Percentiles rank a stretch among this genome's conserved stretches.
phyloP scores from a whole-genome alignment of 2,113 vertebrate genomes.

The Philantomba maxwellii region DNA sequence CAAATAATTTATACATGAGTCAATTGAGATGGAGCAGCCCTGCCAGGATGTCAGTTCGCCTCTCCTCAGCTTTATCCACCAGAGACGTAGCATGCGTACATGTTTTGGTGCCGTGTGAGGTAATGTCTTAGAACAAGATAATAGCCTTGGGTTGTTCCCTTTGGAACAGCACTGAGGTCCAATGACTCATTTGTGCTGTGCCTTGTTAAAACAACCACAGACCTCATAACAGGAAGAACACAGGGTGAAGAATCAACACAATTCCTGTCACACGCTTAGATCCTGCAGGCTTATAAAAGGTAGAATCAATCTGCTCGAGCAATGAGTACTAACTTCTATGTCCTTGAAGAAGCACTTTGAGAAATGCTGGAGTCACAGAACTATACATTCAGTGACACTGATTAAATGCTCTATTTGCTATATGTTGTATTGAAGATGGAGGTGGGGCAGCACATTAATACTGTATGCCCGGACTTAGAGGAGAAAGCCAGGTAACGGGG shows the following conservation, averaged over 20 bases:
- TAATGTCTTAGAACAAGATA: constrained; percentile 32
- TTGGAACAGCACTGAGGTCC: constrained; percentile 25
- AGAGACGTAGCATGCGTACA: neutral
- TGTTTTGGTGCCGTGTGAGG: neutral
- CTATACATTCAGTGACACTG: constrained; percentile 42
- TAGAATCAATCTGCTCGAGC: constrained; percentile 69
- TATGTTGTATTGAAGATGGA: constrained; percentile 50
- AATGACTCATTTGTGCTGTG: constrained; percentile 58
- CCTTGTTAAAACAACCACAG: constrained; percentile 63
- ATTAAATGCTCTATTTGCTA: constrained; percentile 54
- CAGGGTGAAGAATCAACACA: constrained; percentile 57
- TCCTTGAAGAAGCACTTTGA: constrained; percentile 74
- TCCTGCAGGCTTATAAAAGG: constrained; percentile 68
- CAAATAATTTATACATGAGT: constrained; percentile 41
- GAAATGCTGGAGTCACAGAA: constrained; percentile 69
- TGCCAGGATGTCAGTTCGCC: neutral
- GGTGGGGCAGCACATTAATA: constrained; percentile 9
- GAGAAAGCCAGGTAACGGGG: neutral
- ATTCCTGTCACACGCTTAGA: constrained; percentile 65
- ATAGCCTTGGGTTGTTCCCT: constrained; percentile 46
- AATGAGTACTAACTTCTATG: constrained; percentile 71
- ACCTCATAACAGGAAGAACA: constrained; percentile 56
- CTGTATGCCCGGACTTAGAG: neutral
- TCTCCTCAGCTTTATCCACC: neutral
- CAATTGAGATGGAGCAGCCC: constrained; percentile 32